Percentiles rank a stretch among this genome's conserved stretches.
These are phyloP conservation scores for Pedionomus torquatus DNA, from an alignment of 2,113 vertebrate genomes.

Conservation along the genomic window DNA sequence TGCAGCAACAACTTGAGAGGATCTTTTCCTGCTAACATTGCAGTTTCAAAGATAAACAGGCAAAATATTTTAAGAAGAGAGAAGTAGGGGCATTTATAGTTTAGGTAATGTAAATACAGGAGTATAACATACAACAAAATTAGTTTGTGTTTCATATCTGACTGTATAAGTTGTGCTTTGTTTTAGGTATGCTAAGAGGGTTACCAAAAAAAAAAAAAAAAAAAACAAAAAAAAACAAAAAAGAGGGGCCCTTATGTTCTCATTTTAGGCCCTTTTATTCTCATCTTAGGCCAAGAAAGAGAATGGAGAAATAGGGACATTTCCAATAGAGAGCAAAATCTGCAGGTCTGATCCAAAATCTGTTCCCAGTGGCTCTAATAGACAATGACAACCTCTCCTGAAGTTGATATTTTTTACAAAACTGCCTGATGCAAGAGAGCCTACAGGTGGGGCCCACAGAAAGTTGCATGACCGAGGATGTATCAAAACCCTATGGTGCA, in stretches of 20 bases:
- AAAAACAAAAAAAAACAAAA: neutral
- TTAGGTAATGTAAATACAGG: neutral
- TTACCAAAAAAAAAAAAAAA: neutral
- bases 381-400: neutral
- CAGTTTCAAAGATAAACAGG: conserved; percentile 28
- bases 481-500: neutral
- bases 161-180: neutral
- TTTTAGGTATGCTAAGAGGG: neutral
- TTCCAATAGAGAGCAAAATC: neutral
- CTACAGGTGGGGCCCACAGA: neutral
- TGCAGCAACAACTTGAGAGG: conserved; percentile 31
- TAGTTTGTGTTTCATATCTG: neutral
- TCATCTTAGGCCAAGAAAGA: neutral
- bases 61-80: neutral
- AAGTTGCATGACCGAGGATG: neutral
- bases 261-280: neutral
- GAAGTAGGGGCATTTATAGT: neutral
- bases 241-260: neutral
- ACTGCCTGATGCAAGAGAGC: neutral
- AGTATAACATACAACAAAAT: neutral
- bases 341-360: neutral
- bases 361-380: neutral
- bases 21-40: conserved; percentile 43
- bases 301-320: neutral
- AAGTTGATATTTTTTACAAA: neutral